These are phyloP conservation scores for Zaprionus lineosus DNA, from an alignment of 2,888 invertebrate species.

Conservation along the genomic window DNA sequence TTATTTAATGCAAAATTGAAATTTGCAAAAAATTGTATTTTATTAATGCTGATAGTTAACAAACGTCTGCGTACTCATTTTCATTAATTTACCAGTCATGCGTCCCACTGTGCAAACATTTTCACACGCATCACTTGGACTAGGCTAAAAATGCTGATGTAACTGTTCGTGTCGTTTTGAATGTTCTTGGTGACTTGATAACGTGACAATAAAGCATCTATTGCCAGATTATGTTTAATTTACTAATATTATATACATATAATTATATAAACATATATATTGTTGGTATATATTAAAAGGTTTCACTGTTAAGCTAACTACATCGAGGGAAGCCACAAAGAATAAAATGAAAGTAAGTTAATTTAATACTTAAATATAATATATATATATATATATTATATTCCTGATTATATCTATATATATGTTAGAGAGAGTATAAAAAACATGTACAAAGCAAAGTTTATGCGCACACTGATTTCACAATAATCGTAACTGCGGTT, in stretches of 20 bases:
- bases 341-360: constrained; percentile 49
- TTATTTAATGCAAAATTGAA: not conserved
- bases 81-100: not conserved
- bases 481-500: no score
- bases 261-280: not conserved
- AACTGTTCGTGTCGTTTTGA: constrained; percentile 49
- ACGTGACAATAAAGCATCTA: constrained; percentile 49
- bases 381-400: constrained; percentile 1
- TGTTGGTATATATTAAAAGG: no score
- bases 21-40: no score
- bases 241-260: no score
- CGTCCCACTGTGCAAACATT: constrained; percentile 46
- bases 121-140: constrained; percentile 44
- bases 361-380: constrained; percentile 2
- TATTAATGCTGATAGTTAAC: no score
- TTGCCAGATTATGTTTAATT: constrained; percentile 37
- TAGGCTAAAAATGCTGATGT: constrained; percentile 41
- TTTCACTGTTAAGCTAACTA: no score
- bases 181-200: constrained; percentile 30
- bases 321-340: not conserved
- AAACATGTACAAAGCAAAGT: no score
- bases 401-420: no score
- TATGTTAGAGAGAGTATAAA: no score
- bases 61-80: no score
- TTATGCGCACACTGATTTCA: constrained; percentile 9